These are phyloP conservation scores for Varanus komodoensis DNA, from an alignment of 2,113 vertebrate genomes.

Conservation along the genomic window DNA sequence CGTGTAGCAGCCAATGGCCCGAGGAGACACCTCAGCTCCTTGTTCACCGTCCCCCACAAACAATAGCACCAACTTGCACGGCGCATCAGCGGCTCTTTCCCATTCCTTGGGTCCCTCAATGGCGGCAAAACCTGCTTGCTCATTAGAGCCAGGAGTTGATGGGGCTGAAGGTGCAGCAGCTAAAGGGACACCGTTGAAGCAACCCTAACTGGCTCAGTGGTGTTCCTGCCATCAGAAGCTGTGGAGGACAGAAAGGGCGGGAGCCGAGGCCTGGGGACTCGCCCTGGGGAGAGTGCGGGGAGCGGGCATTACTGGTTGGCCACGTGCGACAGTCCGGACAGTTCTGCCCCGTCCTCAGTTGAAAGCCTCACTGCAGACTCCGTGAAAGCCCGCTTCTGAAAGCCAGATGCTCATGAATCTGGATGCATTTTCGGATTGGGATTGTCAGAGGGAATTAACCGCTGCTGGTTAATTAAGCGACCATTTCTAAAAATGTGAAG, in stretches of 20 bases:
- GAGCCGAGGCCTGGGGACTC: neutral
- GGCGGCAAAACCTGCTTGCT: neutral
- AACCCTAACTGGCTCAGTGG: neutral
- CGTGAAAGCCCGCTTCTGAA: neutral
- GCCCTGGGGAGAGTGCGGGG: neutral
- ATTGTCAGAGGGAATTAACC: neutral
- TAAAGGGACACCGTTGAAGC: neutral
- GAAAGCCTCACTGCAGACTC: neutral
- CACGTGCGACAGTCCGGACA: neutral
- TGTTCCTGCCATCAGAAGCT: neutral
- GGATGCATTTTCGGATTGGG: too few species aligned
- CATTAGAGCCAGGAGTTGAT: neutral
- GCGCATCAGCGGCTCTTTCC: neutral
- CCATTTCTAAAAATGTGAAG: too few species aligned
- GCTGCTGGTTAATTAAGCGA: neutral
- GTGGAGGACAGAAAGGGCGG: neutral
- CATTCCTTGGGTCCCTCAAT: neutral
- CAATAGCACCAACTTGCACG: neutral
- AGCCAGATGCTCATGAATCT: neutral
- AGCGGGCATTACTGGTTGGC: neutral
- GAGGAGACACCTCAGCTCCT: neutral
- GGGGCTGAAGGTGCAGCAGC: neutral
- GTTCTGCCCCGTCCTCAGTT: neutral
- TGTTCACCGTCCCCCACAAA: too few species aligned
- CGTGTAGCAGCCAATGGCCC: neutral